Evolutionary conservation across 2,797 vertebrate genomes (phyloP), one percentile per base, ranked within the genome.

Genomic region (Poeciliopsis presidionis): DNA sequence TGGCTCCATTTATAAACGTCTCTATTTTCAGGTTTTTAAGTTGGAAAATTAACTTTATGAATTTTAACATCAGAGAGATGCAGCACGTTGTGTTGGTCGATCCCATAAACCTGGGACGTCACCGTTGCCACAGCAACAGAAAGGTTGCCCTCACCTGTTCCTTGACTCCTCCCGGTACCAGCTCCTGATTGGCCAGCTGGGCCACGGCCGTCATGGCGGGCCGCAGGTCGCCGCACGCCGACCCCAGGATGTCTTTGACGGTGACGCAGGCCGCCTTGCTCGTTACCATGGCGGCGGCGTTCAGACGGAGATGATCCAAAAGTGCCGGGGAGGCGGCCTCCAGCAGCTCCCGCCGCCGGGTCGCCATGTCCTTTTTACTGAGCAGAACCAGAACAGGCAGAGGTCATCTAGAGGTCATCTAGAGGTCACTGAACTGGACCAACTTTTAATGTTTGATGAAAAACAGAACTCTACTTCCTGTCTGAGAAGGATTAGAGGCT

Each of bases 181-280:
- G 86, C 47, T 97, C 94, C 36, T 93, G 93, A 28, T 95, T 95
- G 76, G 98, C 97, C 75, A 98, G 90, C 73, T 86, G 90, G 28
- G 97, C 97, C 12, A 99, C 94, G 0, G 97, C 95, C 2, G 94
- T 93, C 95, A 99, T 96, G n/a, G 96, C 95, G 7, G 97, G 97
- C 78, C 91, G 90, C 75, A 96, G 83, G 55, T 99, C 96, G 11
- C 97, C 97, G 4, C 92, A 72, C 45, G 96, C 97, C 0, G 95
- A 93, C 2, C 96, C 95, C 84, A 99, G 86, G 90, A 98, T 97
- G 88, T 94, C 95, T 0, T 96, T 95, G 59, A 98, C 95, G 33
- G 96, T 91, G 75, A 97, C 95, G 75, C 97, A 96, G 0, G 92
- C 87, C 1, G 96, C 94, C 89, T 97, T 99, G 92, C 97, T 96